These are phyloP conservation scores for Geothlypis trichas DNA, from an alignment of 2,113 vertebrate species.

Conservation along the genomic window DNA sequence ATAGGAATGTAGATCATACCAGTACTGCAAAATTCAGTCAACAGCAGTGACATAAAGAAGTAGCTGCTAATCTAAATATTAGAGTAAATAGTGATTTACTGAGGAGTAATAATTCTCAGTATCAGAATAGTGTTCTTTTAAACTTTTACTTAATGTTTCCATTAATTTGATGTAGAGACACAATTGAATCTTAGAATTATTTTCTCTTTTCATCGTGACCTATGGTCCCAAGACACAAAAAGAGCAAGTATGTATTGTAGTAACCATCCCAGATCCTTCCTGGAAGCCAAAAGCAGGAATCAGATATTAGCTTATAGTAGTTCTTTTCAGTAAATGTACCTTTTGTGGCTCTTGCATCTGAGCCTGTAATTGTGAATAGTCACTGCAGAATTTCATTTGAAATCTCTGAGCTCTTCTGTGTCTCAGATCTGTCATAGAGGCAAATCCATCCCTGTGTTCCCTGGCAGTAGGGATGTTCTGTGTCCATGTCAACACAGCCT, in stretches of 20 bases:
- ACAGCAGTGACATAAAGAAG: neutral
- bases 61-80: neutral
- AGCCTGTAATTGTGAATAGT: neutral
- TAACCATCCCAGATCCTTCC: neutral
- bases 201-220: neutral
- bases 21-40: neutral
- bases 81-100: neutral
- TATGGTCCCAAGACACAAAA: neutral
- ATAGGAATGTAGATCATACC: neutral
- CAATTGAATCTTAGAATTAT: neutral
- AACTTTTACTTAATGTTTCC: neutral
- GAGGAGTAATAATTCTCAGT: neutral
- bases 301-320: neutral
- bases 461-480: neutral
- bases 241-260: neutral
- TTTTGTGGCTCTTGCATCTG: neutral
- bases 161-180: neutral
- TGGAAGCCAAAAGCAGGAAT: neutral
- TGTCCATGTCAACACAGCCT: neutral
- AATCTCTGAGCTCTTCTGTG: neutral
- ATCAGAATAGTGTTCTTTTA: neutral
- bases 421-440: neutral
- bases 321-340: neutral
- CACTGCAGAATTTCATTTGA: neutral
- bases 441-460: neutral